These are phyloP conservation scores for Micoletzkya japonica DNA, from an alignment of 2,888 invertebrate genomes.

Conservation along the genomic window DNA sequence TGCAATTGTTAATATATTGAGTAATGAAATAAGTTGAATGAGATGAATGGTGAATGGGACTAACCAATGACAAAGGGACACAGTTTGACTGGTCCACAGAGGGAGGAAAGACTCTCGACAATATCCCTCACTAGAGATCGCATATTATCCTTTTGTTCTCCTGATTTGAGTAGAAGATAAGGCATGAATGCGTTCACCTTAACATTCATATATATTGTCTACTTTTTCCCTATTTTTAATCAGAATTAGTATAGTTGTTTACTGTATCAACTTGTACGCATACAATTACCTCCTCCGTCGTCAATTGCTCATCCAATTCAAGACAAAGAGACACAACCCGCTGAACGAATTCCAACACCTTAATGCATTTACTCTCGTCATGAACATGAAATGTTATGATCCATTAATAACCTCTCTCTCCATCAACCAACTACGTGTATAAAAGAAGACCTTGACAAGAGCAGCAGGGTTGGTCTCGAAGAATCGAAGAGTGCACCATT, in stretches of 20 bases:
- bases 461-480: slow-evolving; percentile 99
- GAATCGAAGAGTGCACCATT: slow-evolving; percentile 93
- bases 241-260: neutral
- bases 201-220: slow-evolving; percentile 71
- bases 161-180: slow-evolving; percentile 84
- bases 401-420: neutral
- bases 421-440: neutral
- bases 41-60: neutral
- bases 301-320: slow-evolving; percentile 72
- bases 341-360: slow-evolving; percentile 37
- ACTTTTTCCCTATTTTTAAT: too few relatives aligned
- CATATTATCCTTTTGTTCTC: slow-evolving; percentile 49
- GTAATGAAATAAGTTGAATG: neutral
- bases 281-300: slow-evolving; percentile 76
- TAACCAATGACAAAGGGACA: slow-evolving; percentile 40
- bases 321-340: slow-evolving; percentile 70
- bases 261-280: neutral
- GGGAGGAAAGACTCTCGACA: slow-evolving; percentile 37
- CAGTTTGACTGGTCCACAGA: slow-evolving; percentile 43
- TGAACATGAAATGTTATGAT: too few relatives aligned
- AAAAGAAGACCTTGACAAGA: slow-evolving; percentile 75
- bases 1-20: neutral
- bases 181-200: slow-evolving; percentile 93
- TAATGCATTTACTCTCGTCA: too few relatives aligned
- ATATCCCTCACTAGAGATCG: slow-evolving; percentile 37